Evolutionary conservation across 37 sponge, comb jelly and placozoan genomes (phyloP).

Genomic region (Axinella damicornis): DNA sequence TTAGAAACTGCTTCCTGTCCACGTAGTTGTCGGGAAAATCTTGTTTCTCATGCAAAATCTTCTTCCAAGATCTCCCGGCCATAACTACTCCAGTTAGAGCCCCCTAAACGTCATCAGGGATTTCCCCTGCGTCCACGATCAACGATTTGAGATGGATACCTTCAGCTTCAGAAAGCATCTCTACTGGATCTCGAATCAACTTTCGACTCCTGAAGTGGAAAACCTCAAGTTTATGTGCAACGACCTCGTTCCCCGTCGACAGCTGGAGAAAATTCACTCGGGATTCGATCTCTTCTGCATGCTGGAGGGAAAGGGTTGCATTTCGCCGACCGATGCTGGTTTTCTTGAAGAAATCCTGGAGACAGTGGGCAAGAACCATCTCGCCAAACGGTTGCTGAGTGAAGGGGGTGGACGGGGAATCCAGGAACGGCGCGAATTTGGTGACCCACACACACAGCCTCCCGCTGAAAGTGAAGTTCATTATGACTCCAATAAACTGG

Average conservation of each 20-base stretch:
- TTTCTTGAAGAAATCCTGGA: slow-evolving; percentile 48
- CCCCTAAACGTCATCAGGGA: neutral
- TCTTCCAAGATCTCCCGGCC: slow-evolving; percentile 60
- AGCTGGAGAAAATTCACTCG: slow-evolving; percentile 15
- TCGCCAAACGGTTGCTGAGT: neutral
- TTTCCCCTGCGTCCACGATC: slow-evolving; percentile 5
- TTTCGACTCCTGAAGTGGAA: neutral
- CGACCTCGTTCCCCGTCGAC: slow-evolving; percentile 12
- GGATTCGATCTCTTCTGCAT: slow-evolving; percentile 26
- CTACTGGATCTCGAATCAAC: slow-evolving; percentile 3
- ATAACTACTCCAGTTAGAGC: neutral
- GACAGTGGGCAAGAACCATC: slow-evolving; percentile 11
- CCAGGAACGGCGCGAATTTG: too few species aligned
- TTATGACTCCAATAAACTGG: too few species aligned
- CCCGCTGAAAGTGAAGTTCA: too few species aligned
- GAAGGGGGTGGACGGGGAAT: too few species aligned
- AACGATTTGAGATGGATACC: neutral
- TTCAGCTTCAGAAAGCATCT: slow-evolving; percentile 11
- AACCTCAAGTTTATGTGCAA: slow-evolving; percentile 19
- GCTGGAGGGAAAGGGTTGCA: slow-evolving; percentile 8
- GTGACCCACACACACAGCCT: too few species aligned
- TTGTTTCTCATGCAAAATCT: slow-evolving; percentile 75
- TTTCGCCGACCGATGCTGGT: neutral
- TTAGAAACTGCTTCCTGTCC: slow-evolving; percentile 62
- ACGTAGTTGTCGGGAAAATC: slow-evolving; percentile 85